These are phyloP conservation scores for Limulus polyphemus DNA, from an alignment of 2,888 invertebrate genomes.

Conservation along the genomic window DNA sequence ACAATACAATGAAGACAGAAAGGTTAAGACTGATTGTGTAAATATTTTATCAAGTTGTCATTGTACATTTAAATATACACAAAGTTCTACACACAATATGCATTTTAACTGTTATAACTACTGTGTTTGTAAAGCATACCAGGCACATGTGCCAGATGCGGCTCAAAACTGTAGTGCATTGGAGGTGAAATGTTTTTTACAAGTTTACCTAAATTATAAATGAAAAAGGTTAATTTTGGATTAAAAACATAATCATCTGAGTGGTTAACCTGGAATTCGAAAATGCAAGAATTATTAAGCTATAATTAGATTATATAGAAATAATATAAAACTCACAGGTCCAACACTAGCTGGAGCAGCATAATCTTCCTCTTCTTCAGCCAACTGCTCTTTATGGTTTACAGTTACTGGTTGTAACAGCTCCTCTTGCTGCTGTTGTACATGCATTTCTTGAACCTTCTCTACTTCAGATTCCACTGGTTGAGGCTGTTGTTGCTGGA, in stretches of 20 bases:
- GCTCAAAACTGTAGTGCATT: background rate
- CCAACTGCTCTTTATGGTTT: background rate
- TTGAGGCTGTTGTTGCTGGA: too few species aligned
- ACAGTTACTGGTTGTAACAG: background rate
- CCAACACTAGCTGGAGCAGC: slow-evolving; percentile 43
- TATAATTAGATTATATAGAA: background rate
- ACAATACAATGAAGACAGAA: too few species aligned
- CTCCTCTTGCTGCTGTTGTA: background rate
- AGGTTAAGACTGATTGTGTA: too few species aligned
- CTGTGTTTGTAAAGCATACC: too few species aligned
- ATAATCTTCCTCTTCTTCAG: slow-evolving; percentile 10
- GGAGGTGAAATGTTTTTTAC: background rate
- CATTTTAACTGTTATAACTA: too few species aligned
- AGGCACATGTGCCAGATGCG: too few species aligned
- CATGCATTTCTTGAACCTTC: background rate
- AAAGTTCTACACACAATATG: too few species aligned
- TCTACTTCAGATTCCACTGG: background rate
- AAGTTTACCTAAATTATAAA: too few species aligned
- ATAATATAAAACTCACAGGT: slow-evolving; percentile 52
- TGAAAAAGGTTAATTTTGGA: background rate
- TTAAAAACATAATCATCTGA: too few species aligned
- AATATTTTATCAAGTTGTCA: too few species aligned
- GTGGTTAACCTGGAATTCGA: slow-evolving; percentile 3
- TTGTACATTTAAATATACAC: too few species aligned
- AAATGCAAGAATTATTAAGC: slow-evolving; percentile 2